phyloP scores from a whole-genome alignment of 2,888 invertebrate genomes.

The Melanophora roralis region DNA sequence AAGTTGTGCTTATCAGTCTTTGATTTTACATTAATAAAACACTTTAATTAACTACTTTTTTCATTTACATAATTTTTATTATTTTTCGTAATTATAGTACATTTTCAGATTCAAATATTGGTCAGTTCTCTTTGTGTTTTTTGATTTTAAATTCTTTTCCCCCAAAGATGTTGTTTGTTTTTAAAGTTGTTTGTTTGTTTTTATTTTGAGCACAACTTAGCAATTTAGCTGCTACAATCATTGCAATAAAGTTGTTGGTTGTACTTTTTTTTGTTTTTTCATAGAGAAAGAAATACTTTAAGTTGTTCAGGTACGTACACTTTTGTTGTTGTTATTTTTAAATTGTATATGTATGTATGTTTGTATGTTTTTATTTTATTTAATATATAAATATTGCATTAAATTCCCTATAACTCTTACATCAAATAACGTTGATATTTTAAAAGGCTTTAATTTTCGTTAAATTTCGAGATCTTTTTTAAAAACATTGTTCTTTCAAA shows the following conservation, averaged over 20 bases:
- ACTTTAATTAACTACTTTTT: slow-evolving; percentile 32
- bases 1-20: slow-evolving; percentile 62
- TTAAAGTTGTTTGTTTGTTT: slow-evolving; percentile 22
- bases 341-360: slow-evolving; percentile 4
- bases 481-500: slow-evolving; percentile 25
- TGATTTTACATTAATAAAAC: slow-evolving; percentile 31
- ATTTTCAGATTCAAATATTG: background rate
- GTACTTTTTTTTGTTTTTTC: slow-evolving; percentile 61
- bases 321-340: slow-evolving; percentile 56
- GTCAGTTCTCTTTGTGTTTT: slow-evolving; percentile 34
- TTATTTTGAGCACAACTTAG: slow-evolving; percentile 33
- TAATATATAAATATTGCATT: slow-evolving; percentile 38
- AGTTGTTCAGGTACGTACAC: slow-evolving; percentile 62
- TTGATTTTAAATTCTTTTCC: background rate
- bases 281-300: slow-evolving; percentile 54
- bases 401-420: slow-evolving; percentile 57
- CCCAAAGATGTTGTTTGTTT: background rate
- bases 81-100: too few relatives aligned
- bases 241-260: slow-evolving; percentile 43
- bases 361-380: slow-evolving; percentile 15
- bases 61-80: background rate
- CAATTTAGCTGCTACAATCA: background rate
- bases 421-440: slow-evolving; percentile 60
- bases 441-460: slow-evolving; percentile 34
- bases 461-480: slow-evolving; percentile 53